Percentiles rank a stretch among this genome's conserved stretches.
phyloP scores from a whole-genome alignment of 2,113 vertebrate genomes.

The Phylloscopus trochiloides region DNA sequence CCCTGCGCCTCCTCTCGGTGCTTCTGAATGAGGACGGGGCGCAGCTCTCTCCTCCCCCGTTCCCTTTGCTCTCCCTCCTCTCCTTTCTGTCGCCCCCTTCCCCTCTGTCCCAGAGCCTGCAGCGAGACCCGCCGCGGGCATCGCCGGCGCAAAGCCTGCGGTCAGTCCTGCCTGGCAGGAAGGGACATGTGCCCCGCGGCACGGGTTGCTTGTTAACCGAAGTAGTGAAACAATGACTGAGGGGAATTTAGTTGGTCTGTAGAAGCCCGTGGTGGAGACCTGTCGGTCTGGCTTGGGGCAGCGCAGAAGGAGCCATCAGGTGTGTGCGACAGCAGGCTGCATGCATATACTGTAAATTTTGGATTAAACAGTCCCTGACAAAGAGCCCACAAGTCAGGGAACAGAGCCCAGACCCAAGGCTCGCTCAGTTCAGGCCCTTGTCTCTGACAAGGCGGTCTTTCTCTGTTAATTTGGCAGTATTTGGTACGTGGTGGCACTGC shows the following conservation, averaged over 20 bases:
- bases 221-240: neutral
- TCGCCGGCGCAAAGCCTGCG: neutral
- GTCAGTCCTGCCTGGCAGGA: rapidly evolving
- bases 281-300: too few species aligned
- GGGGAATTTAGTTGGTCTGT: neutral
- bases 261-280: neutral
- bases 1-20: neutral
- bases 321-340: neutral
- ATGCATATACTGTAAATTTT: rapidly evolving
- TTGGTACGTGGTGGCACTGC: neutral
- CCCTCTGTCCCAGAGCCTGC: neutral
- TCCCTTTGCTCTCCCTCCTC: too few species aligned
- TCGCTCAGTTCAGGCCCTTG: neutral
- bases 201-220: neutral
- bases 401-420: neutral
- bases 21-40: rapidly evolving
- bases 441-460: neutral
- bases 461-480: neutral
- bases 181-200: rapidly evolving
- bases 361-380: neutral
- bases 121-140: neutral
- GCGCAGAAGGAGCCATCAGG: neutral
- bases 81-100: neutral
- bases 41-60: rapidly evolving
- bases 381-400: neutral